phyloP scores from a whole-genome alignment of 2,113 vertebrate species.

The Varanus komodoensis region DNA sequence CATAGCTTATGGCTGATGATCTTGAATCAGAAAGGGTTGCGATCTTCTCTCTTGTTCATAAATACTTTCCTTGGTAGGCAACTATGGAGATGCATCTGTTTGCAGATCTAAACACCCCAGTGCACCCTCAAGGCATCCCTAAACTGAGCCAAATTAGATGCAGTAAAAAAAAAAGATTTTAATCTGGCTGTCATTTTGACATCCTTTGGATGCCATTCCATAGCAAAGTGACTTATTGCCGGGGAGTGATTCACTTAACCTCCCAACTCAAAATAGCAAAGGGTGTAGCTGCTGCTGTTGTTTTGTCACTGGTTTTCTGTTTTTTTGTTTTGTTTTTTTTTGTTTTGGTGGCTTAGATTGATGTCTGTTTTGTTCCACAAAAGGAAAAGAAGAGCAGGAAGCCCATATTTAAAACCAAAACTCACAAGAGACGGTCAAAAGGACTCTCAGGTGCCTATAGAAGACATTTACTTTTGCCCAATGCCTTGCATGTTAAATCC shows the following conservation, averaged over 20 bases:
- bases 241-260: background rate
- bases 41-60: constrained; percentile 14
- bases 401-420: no score
- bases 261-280: background rate
- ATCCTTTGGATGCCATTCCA: background rate
- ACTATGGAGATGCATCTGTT: constrained; percentile 28
- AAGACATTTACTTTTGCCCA: no score
- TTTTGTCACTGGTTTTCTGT: no score
- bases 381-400: no score
- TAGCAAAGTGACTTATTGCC: background rate
- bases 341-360: background rate
- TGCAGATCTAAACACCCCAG: constrained; percentile 12
- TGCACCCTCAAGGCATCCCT: background rate
- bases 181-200: constrained; percentile 28
- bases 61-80: constrained; percentile 41
- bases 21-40: constrained; percentile 46
- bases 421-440: no score
- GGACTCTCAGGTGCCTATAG: no score
- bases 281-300: no score
- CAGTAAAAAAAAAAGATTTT: constrained; percentile 19
- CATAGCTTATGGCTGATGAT: constrained; percentile 3
- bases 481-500: no score
- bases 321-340: no score
- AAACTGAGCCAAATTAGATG: constrained; percentile 62
- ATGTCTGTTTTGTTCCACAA: background rate